Evolutionary conservation across 30 jellyfish, hydroid and myxozoan species (phyloP).

Genomic region (Morbakka virulenta): DNA sequence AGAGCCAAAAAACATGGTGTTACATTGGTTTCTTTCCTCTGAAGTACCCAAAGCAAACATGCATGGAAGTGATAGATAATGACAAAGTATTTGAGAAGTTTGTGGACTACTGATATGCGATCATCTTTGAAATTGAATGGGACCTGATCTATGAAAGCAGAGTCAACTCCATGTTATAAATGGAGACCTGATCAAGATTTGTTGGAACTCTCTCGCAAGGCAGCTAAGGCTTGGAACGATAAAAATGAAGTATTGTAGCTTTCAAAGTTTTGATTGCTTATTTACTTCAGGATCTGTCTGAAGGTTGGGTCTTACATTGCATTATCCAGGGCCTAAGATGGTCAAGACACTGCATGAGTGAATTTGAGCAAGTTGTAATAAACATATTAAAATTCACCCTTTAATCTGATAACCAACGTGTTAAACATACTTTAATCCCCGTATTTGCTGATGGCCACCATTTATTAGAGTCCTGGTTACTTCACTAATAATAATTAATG

Average conservation of each 20-base stretch:
- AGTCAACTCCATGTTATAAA: neutral
- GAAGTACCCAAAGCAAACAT: constrained; percentile 1
- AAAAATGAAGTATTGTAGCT: neutral
- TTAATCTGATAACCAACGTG: too few species aligned
- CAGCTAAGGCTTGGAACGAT: neutral
- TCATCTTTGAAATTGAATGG: neutral
- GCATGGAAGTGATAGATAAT: constrained; percentile 12
- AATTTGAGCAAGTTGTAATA: too few species aligned
- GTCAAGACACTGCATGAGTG: too few species aligned
- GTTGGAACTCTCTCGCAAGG: neutral
- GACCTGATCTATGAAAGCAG: neutral
- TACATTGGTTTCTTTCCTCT: constrained; percentile 35
- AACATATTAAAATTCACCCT: too few species aligned
- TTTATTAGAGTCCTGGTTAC: too few species aligned
- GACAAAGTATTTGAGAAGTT: constrained; percentile 59
- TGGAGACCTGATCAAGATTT: neutral
- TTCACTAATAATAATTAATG: too few species aligned
- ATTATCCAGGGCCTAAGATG: too few species aligned
- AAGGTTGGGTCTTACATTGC: too few species aligned
- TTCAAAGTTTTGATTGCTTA: too few species aligned
- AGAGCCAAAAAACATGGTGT: constrained; percentile 16
- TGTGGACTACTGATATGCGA: constrained; percentile 22
- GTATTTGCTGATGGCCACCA: too few species aligned
- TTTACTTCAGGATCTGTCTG: too few species aligned
- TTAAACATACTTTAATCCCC: too few species aligned